Conservation (phyloP, 2,888 invertebrate species). For the Sphinx pinastri region DNA sequence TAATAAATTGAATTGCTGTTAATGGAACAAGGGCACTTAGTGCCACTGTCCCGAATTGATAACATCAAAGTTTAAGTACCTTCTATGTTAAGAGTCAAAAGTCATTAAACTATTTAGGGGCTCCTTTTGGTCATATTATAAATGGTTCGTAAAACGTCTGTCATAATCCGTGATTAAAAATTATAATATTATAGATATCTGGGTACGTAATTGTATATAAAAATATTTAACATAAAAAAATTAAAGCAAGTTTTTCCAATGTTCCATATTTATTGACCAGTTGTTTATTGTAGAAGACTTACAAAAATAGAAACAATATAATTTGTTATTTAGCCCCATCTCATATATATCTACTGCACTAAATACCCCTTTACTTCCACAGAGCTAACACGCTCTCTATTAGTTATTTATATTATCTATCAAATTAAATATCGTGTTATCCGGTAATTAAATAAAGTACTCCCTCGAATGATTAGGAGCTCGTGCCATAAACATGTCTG, state of each 20-base stretch:
- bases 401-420: no score
- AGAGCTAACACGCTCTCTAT: background rate
- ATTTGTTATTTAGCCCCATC: no score
- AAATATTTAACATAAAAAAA: no score
- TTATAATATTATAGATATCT: no score
- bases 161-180: no score
- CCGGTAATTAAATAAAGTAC: background rate
- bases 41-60: conserved; percentile 2
- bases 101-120: background rate
- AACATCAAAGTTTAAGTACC: conserved; percentile 9
- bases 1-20: conserved; percentile 2
- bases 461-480: conserved; percentile 4
- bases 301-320: no score
- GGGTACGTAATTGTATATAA: no score
- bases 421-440: background rate
- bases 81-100: background rate
- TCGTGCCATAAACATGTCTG: conserved; percentile 15
- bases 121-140: background rate
- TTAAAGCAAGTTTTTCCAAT: no score
- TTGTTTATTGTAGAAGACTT: no score
- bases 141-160: no score
- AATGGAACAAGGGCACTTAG: conserved; percentile 10
- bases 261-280: no score
- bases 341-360: no score
- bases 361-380: background rate